Percentiles rank a stretch among this genome's conserved stretches.
These are phyloP conservation scores for Drosophila barbarae DNA, from an alignment of 2,888 invertebrate species.

Conservation along the genomic window DNA sequence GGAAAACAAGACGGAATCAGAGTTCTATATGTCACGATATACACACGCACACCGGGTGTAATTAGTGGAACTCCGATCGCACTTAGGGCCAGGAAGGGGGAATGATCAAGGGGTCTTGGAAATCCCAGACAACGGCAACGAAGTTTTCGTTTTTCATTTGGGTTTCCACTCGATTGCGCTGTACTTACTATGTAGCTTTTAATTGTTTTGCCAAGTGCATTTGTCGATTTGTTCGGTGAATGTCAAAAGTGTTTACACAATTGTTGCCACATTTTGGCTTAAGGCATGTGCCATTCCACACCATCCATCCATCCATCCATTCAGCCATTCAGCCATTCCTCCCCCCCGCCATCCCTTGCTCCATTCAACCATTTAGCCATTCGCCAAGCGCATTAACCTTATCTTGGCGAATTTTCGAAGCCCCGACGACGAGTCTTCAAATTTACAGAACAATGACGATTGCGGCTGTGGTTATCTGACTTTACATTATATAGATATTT, in stretches of 20 bases:
- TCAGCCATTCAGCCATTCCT: neutral
- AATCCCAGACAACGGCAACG: constrained; percentile 23
- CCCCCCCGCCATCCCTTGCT: neutral
- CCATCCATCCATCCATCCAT: neutral
- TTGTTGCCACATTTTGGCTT: constrained; percentile 38
- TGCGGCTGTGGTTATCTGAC: neutral
- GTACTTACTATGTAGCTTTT: constrained; percentile 25
- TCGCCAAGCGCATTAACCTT: constrained; percentile 28
- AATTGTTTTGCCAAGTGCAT: constrained; percentile 43
- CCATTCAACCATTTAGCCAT: neutral
- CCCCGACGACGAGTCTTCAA: constrained; percentile 16
- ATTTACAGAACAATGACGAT: constrained; percentile 13
- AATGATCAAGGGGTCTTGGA: constrained; percentile 3
- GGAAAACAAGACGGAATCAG: neutral
- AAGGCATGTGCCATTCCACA: constrained; percentile 18
- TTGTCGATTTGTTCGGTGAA: constrained; percentile 14
- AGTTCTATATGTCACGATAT: constrained; percentile 6
- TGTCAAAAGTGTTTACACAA: constrained; percentile 38
- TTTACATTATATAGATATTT: neutral
- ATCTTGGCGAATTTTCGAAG: constrained; percentile 6
- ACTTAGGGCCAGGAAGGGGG: neutral
- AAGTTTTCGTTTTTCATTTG: constrained; percentile 10
- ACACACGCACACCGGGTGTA: constrained; percentile 1
- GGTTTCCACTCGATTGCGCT: constrained; percentile 9
- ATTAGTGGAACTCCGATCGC: constrained; percentile 29